Evolutionary conservation across 37 sponge, comb jelly and placozoan species (phyloP).

Genomic region (Chondrilla cf. caribensis): DNA sequence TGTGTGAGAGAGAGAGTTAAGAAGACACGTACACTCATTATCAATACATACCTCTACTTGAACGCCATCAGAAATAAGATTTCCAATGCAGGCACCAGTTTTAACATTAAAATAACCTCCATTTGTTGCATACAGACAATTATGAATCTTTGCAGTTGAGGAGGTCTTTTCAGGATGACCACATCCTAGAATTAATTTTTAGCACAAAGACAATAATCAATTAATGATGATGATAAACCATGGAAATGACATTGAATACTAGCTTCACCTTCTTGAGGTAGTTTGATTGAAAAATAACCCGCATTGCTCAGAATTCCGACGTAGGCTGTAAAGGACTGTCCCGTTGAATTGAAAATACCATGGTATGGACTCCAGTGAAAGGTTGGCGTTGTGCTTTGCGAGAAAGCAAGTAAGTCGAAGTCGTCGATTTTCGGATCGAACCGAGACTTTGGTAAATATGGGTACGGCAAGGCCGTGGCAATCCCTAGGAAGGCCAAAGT

Average conservation of each 20-base stretch:
- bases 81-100: slow-evolving; percentile 69
- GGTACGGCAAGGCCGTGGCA: background rate
- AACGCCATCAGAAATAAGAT: slow-evolving; percentile 51
- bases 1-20: slow-evolving; percentile 10
- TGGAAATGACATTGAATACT: too few relatives aligned
- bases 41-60: background rate
- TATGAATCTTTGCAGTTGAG: slow-evolving; percentile 38
- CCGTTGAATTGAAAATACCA: background rate
- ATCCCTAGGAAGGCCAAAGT: background rate
- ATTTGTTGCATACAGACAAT: slow-evolving; percentile 81
- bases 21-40: background rate
- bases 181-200: slow-evolving; percentile 53
- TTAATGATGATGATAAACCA: too few relatives aligned
- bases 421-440: background rate
- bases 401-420: background rate
- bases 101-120: slow-evolving; percentile 71
- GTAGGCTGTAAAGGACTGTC: background rate
- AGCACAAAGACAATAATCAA: too few relatives aligned
- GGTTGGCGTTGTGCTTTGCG: background rate
- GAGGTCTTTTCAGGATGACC: slow-evolving; percentile 40
- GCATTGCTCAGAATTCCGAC: background rate
- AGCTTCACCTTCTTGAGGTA: slow-evolving; percentile 19
- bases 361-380: background rate
- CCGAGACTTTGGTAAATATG: background rate
- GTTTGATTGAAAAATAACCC: slow-evolving; percentile 10